phyloP scores from a whole-genome alignment of 2,113 vertebrate genomes.

The Agelaius tricolor region DNA sequence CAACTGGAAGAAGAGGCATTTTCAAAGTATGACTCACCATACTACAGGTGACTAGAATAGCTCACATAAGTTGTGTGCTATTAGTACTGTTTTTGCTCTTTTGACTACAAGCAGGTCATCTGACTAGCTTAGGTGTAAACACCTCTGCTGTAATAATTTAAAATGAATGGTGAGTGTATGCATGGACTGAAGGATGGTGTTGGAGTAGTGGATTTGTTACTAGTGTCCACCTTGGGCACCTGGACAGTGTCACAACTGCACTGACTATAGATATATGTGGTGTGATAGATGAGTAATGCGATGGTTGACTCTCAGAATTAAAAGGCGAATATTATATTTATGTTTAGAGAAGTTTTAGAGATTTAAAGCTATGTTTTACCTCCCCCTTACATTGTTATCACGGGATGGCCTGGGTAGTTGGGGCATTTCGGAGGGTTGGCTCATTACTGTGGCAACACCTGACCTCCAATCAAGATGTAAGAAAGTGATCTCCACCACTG shows the following conservation, averaged over 20 bases:
- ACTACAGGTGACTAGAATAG: not conserved
- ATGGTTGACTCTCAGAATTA: not conserved
- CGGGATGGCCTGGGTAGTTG: not conserved
- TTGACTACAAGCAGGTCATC: not conserved
- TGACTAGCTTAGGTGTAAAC: not conserved
- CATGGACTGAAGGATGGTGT: not conserved
- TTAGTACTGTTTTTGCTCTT: not conserved
- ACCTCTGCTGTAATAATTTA: not conserved
- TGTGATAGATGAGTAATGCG: not conserved
- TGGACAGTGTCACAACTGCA: not conserved
- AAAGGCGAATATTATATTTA: not conserved
- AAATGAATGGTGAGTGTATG: not conserved
- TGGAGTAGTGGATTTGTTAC: not conserved
- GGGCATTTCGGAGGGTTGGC: not conserved
- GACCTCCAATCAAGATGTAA: not conserved
- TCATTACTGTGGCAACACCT: not conserved
- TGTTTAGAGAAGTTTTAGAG: not conserved
- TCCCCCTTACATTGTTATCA: not conserved
- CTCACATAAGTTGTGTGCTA: not conserved
- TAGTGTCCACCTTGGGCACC: not conserved
- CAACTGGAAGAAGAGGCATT: not conserved
- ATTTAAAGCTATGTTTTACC: not conserved
- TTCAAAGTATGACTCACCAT: not conserved
- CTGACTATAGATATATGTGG: fast-evolving
- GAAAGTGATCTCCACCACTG: not conserved